Base-by-base conservation (phyloP, 2,113 vertebrate species). In the Nycticorax nycticorax region DNA sequence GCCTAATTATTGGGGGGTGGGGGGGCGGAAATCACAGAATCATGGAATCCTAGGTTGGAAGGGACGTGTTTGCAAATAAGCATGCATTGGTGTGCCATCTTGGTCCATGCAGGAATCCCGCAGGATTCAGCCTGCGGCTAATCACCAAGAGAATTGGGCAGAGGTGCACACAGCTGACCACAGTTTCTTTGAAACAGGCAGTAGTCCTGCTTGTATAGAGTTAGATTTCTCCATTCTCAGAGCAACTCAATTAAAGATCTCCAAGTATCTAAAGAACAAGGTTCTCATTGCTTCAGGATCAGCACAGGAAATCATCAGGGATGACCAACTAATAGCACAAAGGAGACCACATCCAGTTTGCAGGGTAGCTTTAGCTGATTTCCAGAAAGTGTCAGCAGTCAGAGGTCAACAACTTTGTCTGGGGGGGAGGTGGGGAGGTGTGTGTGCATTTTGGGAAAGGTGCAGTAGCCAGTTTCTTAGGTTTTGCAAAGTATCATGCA, bases 401-500 rank as follows among this genome's bases (percentile, higher is more conserved):
- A 50, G 32, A 67, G 62, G 8, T 28, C 68, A 57, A 18, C 4
- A 82, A 30, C 24, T 35, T 74, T 6, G 12, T 43, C 41, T 6
- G 3, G 14, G 1, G 1, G 30, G 4, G 7, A 12, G 14, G 21
- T 5, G 6, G 24, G 30, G 15, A 18, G 11, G 68, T 1, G 21
- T 1, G 2, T 3, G 2, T 4, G 28, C 33, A 16, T 14, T 76
- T 53, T 53, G 50, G 60, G 83, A 48, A 66, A 69, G 39, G 27
- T 10, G 5, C 32, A 66, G 50, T 2, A 57, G 33, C 4, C 55
- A 30, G 37, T 35, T 35, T 18, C 45, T 59, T 11, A 11, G 15
- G 37, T 62, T 86, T 87, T 78, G 28, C n/a, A 67, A 2, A 0
- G 9, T n/a, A 56, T 19, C 37, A 32, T 8, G 32, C 30, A 93